Evolutionary conservation across 2,113 vertebrate genomes (phyloP).

Genomic region (Corapipo altera): DNA sequence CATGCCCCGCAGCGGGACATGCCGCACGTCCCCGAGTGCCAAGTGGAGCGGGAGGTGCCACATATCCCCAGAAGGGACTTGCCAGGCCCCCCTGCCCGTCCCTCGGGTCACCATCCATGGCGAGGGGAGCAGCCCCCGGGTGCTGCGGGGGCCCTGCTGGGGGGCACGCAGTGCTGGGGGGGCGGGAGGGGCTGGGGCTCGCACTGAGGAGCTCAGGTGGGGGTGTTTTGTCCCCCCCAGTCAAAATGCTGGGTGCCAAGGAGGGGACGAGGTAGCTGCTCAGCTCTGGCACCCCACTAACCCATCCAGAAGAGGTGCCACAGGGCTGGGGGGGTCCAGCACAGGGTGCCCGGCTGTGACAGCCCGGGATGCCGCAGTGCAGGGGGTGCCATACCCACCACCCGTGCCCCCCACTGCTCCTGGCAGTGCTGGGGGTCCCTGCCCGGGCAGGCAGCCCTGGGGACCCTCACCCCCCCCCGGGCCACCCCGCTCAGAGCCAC

Average conservation of each 20-base stretch:
- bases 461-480: background rate
- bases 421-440: background rate
- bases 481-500: background rate
- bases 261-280: background rate
- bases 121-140: background rate
- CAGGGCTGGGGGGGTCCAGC: background rate
- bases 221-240: accelerated
- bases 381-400: background rate
- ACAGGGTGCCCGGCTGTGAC: background rate
- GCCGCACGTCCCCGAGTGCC: background rate
- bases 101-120: accelerated
- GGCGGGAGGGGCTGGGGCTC: background rate
- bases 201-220: accelerated
- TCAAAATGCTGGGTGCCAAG: background rate
- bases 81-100: background rate
- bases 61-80: background rate
- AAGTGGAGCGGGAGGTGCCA: background rate
- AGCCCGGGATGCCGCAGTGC: background rate
- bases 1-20: background rate
- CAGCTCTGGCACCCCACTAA: background rate
- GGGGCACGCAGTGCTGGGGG: background rate
- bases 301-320: background rate
- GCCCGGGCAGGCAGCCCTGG: background rate
- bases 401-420: background rate
- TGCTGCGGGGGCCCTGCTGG: background rate